Evolutionary conservation across 2,888 invertebrate genomes (phyloP).

Genomic region (Coelinius sp.): DNA sequence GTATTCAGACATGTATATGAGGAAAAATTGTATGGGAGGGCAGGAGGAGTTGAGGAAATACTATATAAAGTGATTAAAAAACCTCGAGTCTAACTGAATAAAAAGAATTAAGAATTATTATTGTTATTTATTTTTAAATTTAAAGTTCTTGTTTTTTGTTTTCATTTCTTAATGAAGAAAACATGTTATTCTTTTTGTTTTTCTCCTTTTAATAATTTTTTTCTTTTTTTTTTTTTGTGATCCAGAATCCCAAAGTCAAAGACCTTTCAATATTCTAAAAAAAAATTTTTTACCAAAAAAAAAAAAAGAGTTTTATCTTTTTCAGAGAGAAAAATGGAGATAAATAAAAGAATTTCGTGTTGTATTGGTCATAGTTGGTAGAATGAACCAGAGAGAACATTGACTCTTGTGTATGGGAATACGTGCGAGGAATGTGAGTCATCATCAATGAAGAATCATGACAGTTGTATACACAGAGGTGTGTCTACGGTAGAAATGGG

Average conservation of each 20-base stretch:
- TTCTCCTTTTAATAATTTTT: too few species aligned
- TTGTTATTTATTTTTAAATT: too few species aligned
- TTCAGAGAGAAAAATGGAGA: background rate
- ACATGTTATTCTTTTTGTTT: too few species aligned
- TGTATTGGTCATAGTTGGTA: background rate
- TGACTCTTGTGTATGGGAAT: conserved; percentile 11
- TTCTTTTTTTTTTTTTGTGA: too few species aligned
- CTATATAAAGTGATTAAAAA: background rate
- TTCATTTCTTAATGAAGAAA: too few species aligned
- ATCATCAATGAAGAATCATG: conserved; percentile 38
- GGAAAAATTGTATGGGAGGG: background rate
- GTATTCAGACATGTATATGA: background rate
- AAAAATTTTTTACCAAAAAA: background rate
- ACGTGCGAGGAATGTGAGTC: conserved; percentile 32
- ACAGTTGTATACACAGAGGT: conserved; percentile 45
- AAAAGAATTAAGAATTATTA: too few species aligned
- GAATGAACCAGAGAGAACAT: conserved; percentile 12
- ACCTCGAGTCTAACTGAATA: background rate
- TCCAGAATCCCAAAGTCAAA: too few species aligned
- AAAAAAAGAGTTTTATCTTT: background rate
- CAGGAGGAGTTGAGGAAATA: too few species aligned
- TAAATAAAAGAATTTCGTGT: conserved; percentile 13
- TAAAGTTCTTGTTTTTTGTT: too few species aligned
- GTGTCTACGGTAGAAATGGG: conserved; percentile 11
- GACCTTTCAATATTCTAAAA: too few species aligned